A percentile compares a stretch with the other conserved stretches of the same genome.
These are phyloP conservation scores for Aelia acuminata DNA, from an alignment of 2,888 invertebrate species.

Conservation along the genomic window DNA sequence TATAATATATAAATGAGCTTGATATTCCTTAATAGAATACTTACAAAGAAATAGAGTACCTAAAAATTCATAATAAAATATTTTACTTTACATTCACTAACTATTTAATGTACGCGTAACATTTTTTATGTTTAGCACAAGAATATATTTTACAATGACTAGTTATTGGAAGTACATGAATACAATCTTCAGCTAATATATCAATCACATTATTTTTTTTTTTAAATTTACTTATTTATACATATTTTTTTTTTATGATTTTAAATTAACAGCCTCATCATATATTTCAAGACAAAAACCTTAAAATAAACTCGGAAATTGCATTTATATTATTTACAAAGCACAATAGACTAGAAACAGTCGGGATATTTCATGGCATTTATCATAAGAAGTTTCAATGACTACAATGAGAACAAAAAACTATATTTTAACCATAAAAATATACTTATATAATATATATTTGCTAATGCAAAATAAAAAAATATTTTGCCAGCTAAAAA, in stretches of 20 bases:
- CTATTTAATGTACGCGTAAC: background rate
- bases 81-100: constrained; percentile 32
- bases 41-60: background rate
- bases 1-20: background rate
- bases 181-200: constrained; percentile 1
- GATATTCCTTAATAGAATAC: background rate
- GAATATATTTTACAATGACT: constrained; percentile 31
- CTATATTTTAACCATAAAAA: background rate
- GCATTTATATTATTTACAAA: constrained; percentile 11
- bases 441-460: background rate
- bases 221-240: too few species aligned
- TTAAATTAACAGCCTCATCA: constrained; percentile 12
- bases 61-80: constrained; percentile 46
- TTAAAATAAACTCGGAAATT: background rate
- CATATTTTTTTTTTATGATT: background rate
- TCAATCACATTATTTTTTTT: constrained; percentile 20
- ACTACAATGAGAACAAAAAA: background rate
- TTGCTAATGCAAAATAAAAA: constrained; percentile 11
- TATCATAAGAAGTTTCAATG: background rate
- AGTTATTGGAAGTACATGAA: constrained; percentile 45
- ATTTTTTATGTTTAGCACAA: constrained; percentile 11
- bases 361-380: constrained; percentile 25
- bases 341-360: constrained; percentile 21
- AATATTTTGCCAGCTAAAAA: background rate
- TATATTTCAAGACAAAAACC: background rate